Evolutionary conservation across 2,113 vertebrate genomes (phyloP), one percentile per base, ranked within the genome.

Genomic region (Gadus macrocephalus): DNA sequence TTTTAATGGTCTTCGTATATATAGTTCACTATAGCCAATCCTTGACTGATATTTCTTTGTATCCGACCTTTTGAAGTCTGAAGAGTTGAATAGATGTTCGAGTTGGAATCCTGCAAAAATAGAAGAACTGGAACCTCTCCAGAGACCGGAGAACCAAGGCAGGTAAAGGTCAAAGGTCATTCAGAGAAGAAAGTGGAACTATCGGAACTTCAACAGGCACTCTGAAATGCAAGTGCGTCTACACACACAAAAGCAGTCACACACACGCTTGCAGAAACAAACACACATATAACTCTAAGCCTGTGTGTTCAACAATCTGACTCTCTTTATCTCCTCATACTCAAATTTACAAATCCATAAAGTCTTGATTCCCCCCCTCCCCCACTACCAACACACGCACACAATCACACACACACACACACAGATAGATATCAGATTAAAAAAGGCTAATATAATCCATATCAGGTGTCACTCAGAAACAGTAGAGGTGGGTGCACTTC

Each of bases 381-480:
- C 5, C 59, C 14, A 17, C 42, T 35, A 4, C 31, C 31, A 35
- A 35, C 31, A 62, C n/a, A 22, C 25, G 25, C 56, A 62, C 25
- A 25, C 62, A 68, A 25, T 38, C 31, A 35, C 16, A 25, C 25
- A 56, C 56, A 64, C 19, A 25, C 31, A 60, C 56, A 62, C 27
- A 25, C 62, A 68, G 27, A 55, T 22, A 20, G 59, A 66, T 17
- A 62, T 71, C 72, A 77, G 68, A 65, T 78, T 69, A 71, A 74
- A 49, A 35, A 67, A 68, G 59, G 70, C 74, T 78, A 67, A 62
- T 63, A 71, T 84, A 73, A 75, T 81, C 72, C 71, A 53, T 70
- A 84, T 86, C 77, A 70, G 65, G 77, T 85, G 75, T 83, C 84
- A 66, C 38, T 74, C 77, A 71, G 71, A 42, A 49, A 73, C 64